These are phyloP conservation scores for Cyprinodon brontotheroides DNA, from an alignment of 2,113 vertebrate species.

Conservation along the genomic window DNA sequence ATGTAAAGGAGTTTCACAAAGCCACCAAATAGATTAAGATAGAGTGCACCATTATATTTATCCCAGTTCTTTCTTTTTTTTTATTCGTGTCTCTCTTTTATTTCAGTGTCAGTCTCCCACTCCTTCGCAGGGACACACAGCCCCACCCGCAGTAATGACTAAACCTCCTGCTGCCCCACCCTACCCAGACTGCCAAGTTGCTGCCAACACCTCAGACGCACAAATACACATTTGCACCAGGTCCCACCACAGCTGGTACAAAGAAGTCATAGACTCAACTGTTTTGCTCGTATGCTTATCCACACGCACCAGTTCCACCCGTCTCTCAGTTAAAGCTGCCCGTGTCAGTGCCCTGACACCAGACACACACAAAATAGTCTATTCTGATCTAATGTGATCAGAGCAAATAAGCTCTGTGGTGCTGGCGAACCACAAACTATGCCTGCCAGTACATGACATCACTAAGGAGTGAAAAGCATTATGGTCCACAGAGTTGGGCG, in stretches of 20 bases:
- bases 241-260: constrained; percentile 43
- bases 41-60: not conserved
- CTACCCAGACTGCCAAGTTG: constrained; percentile 68
- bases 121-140: constrained; percentile 30
- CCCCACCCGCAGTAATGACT: constrained; percentile 74
- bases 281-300: constrained; percentile 15
- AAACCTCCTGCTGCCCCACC: constrained; percentile 72
- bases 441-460: constrained; percentile 72
- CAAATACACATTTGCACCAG: constrained; percentile 37
- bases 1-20: not conserved
- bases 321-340: constrained; percentile 39
- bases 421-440: constrained; percentile 53
- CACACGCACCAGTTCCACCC: constrained; percentile 19
- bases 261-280: constrained; percentile 45
- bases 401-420: constrained; percentile 60
- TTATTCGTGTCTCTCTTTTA: constrained; percentile 26
- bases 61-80: constrained; percentile 25
- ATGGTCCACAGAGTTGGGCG: constrained; percentile 48
- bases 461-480: constrained; percentile 56
- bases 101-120: constrained; percentile 18
- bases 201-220: constrained; percentile 68
- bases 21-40: not conserved
- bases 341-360: constrained; percentile 32
- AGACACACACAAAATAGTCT: constrained; percentile 36
- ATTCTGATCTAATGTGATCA: constrained; percentile 71